Conservation (phyloP, 1,140 invertebrate genomes). For the Colletes gigas region DNA sequence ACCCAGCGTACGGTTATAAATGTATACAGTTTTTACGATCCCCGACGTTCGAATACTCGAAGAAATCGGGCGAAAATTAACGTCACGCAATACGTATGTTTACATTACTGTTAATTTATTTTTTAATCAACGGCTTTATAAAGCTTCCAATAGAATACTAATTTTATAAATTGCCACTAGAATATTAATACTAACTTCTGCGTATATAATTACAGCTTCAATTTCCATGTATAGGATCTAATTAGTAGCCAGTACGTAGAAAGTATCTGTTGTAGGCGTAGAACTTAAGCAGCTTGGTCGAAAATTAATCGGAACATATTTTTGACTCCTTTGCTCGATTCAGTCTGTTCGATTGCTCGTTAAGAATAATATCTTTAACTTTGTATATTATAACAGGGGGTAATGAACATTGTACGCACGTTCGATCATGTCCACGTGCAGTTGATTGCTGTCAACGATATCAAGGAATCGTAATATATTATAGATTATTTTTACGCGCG, state of each 20-base stretch:
- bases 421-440: not conserved
- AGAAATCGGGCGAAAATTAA: not conserved
- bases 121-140: not conserved
- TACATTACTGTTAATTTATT: conserved; percentile 1
- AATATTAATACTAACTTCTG: not conserved
- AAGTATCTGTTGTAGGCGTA: not conserved
- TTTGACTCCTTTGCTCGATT: not conserved
- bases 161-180: not conserved
- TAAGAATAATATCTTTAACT: not conserved
- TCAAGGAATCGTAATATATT: not conserved
- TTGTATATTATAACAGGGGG: not conserved
- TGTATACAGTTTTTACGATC: not conserved
- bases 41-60: conserved; percentile 5
- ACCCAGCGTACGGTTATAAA: not conserved
- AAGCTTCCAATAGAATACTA: not conserved
- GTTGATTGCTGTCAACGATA: not conserved
- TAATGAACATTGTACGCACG: not conserved
- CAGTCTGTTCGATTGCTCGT: not conserved
- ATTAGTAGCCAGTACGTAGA: not conserved
- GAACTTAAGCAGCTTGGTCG: not conserved
- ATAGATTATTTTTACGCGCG: not conserved
- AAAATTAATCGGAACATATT: not conserved
- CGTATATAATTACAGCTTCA: not conserved
- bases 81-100: not conserved
- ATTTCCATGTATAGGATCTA: not conserved